Base-by-base conservation (phyloP, 2,113 vertebrate genomes). In the Cebus imitator region DNA sequence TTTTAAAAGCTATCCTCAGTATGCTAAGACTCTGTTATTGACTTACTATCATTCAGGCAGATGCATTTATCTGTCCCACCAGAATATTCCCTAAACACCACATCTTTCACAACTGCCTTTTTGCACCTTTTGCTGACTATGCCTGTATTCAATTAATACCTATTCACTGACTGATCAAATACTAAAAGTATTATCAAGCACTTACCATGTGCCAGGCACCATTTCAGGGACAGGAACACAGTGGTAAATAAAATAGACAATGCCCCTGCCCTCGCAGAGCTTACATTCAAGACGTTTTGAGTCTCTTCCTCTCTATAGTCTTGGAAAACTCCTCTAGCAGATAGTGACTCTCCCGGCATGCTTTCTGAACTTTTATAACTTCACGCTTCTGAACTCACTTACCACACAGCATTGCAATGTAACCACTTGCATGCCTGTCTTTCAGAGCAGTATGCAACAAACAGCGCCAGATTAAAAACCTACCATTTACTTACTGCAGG, bases 161-260 rank as follows among this genome's bases (percentile, higher is more conserved):
- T 83, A 81, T 17, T 87, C 2, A 75, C 55, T 43, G 66, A 73
- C 1, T 55, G 21, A 68, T 88, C 73, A 85, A 92, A 58, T 70
- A 17, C 16, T 76, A 73, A 94, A 95, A 82, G 81, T 43, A 93
- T 32, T 61, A 93, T 68, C 75, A 91, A 97, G 80, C n/a, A 88
- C 48, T 35, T 68, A 81, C 45, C 40, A 88, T 18, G 3, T 58
- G 18, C 45, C 21, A 84, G 13, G 79, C 68, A 91, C 8, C 76
- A 87, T 37, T 93, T 83, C 70, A 78, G 52, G 76, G 48, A 86
- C 2, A 91, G 40, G 21, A 95, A 40, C 86, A 81, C 3, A n/a
- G 20, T 61, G 40, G 21, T 30, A 78, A 92, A 10, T 30, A 66
- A 80, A 72, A 37, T 9, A 81, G 25, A 92, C 35, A 76, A 88